A percentile compares a stretch with the other conserved stretches of the same genome.
Evolutionary conservation across 1,140 invertebrate genomes (phyloP).

Genomic region (Macrostomum lignano): DNA sequence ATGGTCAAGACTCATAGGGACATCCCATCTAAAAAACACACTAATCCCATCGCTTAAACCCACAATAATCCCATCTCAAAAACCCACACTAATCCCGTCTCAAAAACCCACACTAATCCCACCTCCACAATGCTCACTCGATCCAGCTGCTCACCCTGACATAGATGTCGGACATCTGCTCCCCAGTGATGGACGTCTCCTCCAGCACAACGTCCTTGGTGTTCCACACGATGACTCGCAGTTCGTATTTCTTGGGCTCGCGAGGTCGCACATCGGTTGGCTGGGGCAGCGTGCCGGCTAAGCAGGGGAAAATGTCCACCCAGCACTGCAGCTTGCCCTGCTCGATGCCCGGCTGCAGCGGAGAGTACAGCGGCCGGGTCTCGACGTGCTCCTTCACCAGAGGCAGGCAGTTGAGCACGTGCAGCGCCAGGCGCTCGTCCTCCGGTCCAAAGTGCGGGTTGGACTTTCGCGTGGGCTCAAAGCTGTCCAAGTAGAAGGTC

Average conservation of each 20-base stretch:
- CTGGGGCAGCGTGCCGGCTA: slow-evolving; percentile 20
- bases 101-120: no score
- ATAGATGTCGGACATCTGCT: slow-evolving; percentile 32
- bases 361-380: slow-evolving; percentile 26
- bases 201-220: slow-evolving; percentile 29
- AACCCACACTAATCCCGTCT: no score
- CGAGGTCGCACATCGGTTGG: slow-evolving; percentile 26
- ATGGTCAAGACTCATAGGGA: no score
- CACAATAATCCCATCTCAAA: no score
- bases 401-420: slow-evolving; percentile 25
- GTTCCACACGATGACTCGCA: slow-evolving; percentile 29
- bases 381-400: slow-evolving; percentile 31
- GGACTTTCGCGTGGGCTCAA: slow-evolving; percentile 3
- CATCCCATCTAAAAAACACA: no score
- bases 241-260: slow-evolving; percentile 23
- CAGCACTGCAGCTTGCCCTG: slow-evolving; percentile 30
- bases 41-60: no score
- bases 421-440: slow-evolving; percentile 27
- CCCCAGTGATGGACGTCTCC: slow-evolving; percentile 27
- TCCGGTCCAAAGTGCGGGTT: slow-evolving; percentile 12
- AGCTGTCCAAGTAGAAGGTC: slow-evolving; percentile 1
- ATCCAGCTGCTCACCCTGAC: no score
- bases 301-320: slow-evolving; percentile 29
- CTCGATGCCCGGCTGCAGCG: slow-evolving; percentile 27
- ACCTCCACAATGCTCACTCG: no score